These are phyloP conservation scores for Drosophila varians DNA, from an alignment of 1,140 invertebrate genomes.

Conservation along the genomic window DNA sequence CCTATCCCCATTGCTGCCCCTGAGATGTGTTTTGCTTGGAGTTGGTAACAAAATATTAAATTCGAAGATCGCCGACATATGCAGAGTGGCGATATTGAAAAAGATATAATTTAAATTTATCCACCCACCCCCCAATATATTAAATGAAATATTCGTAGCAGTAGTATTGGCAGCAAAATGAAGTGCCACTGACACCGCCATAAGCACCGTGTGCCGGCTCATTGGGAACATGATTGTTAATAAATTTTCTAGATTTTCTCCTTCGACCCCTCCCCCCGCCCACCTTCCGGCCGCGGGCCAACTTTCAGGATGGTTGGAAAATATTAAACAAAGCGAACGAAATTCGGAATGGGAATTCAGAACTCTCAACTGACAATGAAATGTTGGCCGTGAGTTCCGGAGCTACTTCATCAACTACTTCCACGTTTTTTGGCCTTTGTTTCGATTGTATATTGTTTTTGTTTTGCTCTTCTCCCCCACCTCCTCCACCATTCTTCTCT, in stretches of 20 bases:
- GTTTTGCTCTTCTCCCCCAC: neutral
- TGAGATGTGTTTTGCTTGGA: too few relatives aligned
- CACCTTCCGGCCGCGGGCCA: neutral
- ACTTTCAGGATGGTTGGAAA: slow-evolving; percentile 46
- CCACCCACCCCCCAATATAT: too few relatives aligned
- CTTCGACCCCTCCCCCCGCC: neutral
- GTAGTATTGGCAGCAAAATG: neutral
- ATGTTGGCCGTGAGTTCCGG: slow-evolving; percentile 32
- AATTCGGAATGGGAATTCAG: neutral
- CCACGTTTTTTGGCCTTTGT: slow-evolving; percentile 43
- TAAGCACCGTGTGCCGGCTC: neutral
- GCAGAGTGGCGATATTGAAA: too few relatives aligned
- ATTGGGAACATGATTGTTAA: slow-evolving; percentile 53
- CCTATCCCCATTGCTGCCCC: too few relatives aligned
- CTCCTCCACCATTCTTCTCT: neutral
- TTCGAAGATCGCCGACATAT: too few relatives aligned
- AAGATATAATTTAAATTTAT: too few relatives aligned
- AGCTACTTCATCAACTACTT: slow-evolving; percentile 45
- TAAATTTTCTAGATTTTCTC: slow-evolving; percentile 40
- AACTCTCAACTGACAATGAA: slow-evolving; percentile 55
- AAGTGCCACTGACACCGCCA: neutral
- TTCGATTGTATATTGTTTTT: slow-evolving; percentile 21
- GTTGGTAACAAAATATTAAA: too few relatives aligned
- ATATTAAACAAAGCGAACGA: slow-evolving; percentile 64
- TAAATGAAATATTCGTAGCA: too few relatives aligned